Evolutionary conservation across 37 sponge, comb jelly and placozoan genomes (phyloP).

Genomic region (Cliona cf. orientalis): DNA sequence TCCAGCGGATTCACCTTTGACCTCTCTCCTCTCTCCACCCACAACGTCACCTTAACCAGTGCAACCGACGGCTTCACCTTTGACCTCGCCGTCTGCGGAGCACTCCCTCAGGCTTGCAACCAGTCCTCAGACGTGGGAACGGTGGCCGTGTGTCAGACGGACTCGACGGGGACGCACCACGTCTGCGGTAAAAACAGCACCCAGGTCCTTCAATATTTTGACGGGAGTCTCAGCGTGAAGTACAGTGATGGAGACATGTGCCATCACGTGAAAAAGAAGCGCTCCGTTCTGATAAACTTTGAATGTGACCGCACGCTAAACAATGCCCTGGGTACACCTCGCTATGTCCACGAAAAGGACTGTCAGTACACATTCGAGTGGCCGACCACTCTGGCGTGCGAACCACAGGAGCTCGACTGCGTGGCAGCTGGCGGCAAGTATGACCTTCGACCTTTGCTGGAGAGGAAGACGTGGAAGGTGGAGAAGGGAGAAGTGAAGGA

Average conservation of each 20-base stretch:
- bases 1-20: constrained; percentile 46
- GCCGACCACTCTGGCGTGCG: constrained; percentile 75
- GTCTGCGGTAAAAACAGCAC: constrained; percentile 10
- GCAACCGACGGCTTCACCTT: not conserved
- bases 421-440: constrained; percentile 63
- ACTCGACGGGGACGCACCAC: not conserved
- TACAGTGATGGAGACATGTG: constrained; percentile 57
- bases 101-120: not conserved
- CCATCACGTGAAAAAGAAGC: not conserved
- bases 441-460: constrained; percentile 56
- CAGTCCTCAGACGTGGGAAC: not conserved
- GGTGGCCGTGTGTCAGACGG: constrained; percentile 58
- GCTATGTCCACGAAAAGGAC: constrained; percentile 44
- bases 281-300: constrained; percentile 55
- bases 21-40: constrained; percentile 33
- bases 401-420: constrained; percentile 60
- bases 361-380: constrained; percentile 77
- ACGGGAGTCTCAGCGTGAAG: constrained; percentile 37
- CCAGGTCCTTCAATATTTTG: constrained; percentile 35
- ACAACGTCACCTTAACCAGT: not conserved
- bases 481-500: not conserved
- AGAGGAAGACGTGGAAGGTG: constrained; percentile 29
- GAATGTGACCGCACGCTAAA: constrained; percentile 50
- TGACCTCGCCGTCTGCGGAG: constrained; percentile 21
- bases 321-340: constrained; percentile 10